These are phyloP conservation scores for Phylloscopus whistleri DNA, from an alignment of 2,113 vertebrate genomes.

Conservation along the genomic window DNA sequence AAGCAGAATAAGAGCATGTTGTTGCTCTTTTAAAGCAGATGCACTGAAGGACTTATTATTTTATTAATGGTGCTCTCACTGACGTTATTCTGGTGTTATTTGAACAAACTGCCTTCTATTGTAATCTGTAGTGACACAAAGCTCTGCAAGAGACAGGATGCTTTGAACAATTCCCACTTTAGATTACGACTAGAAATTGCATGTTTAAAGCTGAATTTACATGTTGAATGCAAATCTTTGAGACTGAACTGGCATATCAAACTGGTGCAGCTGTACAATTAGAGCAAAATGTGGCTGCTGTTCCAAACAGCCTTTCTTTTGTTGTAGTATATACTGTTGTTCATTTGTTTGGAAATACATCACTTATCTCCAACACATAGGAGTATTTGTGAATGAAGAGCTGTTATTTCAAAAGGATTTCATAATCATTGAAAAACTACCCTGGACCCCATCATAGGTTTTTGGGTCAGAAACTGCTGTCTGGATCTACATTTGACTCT, in stretches of 20 bases:
- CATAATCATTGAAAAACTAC: neutral
- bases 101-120: slow-evolving; percentile 26
- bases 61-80: slow-evolving; percentile 41
- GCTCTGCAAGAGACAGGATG: slow-evolving; percentile 18
- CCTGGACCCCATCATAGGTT: neutral
- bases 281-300: slow-evolving; percentile 10
- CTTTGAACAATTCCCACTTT: slow-evolving; percentile 34
- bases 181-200: neutral
- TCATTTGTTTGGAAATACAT: slow-evolving; percentile 9
- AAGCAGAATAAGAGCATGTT: neutral
- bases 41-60: slow-evolving; percentile 27
- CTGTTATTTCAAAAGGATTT: neutral
- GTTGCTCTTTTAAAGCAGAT: neutral
- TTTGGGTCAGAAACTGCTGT: neutral
- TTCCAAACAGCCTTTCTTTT: neutral
- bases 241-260: slow-evolving; percentile 39
- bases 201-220: slow-evolving; percentile 51
- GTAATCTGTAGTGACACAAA: slow-evolving; percentile 7
- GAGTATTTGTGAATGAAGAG: slow-evolving; percentile 18
- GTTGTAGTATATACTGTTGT: neutral
- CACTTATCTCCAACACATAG: neutral
- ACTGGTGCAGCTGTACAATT: slow-evolving; percentile 12
- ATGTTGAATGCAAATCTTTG: slow-evolving; percentile 27
- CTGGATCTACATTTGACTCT: neutral
- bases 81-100: slow-evolving; percentile 9